Conservation (phyloP, 1,140 invertebrate species). For the Drosophila nasuta region DNA sequence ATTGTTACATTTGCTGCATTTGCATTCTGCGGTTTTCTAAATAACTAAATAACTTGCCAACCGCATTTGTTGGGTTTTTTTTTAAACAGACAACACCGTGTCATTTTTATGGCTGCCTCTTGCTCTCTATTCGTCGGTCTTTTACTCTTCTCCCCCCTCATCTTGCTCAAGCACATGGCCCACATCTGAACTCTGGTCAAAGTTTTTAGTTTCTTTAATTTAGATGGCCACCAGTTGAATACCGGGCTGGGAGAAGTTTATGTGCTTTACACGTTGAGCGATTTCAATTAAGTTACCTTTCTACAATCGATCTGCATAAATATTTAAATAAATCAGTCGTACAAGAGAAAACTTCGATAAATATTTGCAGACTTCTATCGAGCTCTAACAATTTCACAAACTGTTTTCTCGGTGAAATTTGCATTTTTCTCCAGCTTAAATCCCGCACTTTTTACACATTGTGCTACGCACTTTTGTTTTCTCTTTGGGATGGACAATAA, state of each 20-base stretch:
- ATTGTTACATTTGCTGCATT: constrained; percentile 51
- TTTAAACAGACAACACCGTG: constrained; percentile 36
- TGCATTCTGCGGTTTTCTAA: constrained; percentile 79
- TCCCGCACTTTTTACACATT: neutral
- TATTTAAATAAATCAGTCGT: constrained; percentile 54
- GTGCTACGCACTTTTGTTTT: constrained; percentile 4
- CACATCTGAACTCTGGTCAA: constrained; percentile 51
- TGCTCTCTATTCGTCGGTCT: neutral
- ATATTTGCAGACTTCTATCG: constrained; percentile 49
- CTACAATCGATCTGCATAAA: constrained; percentile 34
- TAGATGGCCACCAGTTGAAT: constrained; percentile 9
- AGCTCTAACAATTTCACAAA: constrained; percentile 32
- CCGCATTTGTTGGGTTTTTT: constrained; percentile 70
- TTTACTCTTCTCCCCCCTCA: neutral
- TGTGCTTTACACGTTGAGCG: neutral
- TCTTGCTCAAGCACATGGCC: constrained; percentile 34
- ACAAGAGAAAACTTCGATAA: constrained; percentile 48
- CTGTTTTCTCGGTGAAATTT: constrained; percentile 7
- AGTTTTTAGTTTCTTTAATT: constrained; percentile 1
- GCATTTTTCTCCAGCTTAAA: constrained; percentile 33
- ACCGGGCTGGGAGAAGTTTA: neutral
- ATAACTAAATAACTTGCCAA: constrained; percentile 70
- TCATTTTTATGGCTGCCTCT: constrained; percentile 70
- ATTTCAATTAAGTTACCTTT: neutral
- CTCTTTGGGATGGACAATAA: constrained; percentile 28